phyloP scores from a whole-genome alignment of 2,888 invertebrate species.

The Xestia rhomboidea region DNA sequence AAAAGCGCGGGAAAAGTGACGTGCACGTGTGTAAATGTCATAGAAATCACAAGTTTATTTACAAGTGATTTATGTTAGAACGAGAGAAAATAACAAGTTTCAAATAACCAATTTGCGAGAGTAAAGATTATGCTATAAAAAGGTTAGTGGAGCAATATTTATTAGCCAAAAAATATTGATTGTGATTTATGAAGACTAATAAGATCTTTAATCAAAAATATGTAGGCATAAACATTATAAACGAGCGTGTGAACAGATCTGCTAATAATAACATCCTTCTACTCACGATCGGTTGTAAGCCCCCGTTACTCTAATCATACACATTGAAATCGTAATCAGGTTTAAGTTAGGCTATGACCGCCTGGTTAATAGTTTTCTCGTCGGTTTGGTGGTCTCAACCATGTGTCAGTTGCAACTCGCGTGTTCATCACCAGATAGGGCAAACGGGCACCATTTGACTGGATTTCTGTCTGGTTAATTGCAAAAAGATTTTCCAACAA shows the following conservation, averaged over 20 bases:
- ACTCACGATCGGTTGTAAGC: constrained; percentile 24
- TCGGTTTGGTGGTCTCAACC: neutral
- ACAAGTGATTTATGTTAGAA: constrained; percentile 30
- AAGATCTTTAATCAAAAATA: constrained; percentile 31
- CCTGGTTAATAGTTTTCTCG: neutral
- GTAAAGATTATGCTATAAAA: constrained; percentile 23
- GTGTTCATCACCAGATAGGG: too few relatives aligned
- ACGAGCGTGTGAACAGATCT: constrained; percentile 37
- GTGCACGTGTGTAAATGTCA: constrained; percentile 41
- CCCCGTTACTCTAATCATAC: constrained; percentile 33
- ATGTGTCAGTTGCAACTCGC: too few relatives aligned
- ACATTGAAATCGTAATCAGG: neutral
- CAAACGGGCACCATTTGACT: too few relatives aligned
- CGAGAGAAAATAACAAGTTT: constrained; percentile 41
- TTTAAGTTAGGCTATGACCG: neutral
- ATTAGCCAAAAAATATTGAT: constrained; percentile 28
- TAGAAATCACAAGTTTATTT: constrained; percentile 44
- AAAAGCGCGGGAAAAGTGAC: constrained; percentile 55
- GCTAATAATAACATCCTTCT: constrained; percentile 28
- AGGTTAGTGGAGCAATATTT: constrained; percentile 10
- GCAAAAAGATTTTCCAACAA: neutral
- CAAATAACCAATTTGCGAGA: constrained; percentile 10
- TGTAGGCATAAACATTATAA: constrained; percentile 7
- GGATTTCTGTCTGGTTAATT: neutral
- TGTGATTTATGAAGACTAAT: constrained; percentile 43